Evolutionary conservation across 2,113 vertebrate genomes (phyloP).

Genomic region (Ciconia maguari): DNA sequence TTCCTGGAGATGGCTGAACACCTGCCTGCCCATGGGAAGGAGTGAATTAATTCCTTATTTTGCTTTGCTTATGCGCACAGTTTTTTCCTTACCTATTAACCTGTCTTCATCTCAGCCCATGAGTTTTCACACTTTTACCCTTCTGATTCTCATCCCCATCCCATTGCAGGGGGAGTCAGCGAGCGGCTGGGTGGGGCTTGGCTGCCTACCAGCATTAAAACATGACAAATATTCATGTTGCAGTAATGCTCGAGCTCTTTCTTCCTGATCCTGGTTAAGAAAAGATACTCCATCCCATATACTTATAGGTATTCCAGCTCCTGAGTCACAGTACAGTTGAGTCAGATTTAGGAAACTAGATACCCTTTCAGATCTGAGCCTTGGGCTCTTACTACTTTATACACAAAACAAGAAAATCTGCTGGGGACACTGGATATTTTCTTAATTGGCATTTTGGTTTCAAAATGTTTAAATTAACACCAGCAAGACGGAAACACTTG

Average conservation of each 20-base stretch:
- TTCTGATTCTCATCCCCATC: not conserved
- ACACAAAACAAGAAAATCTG: not conserved
- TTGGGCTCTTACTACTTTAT: not conserved
- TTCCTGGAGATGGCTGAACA: not conserved
- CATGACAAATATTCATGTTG: not conserved
- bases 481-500: not conserved
- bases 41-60: not conserved
- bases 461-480: not conserved
- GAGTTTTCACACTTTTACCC: not conserved
- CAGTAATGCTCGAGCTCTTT: not conserved
- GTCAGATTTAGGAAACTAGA: not conserved
- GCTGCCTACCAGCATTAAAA: not conserved
- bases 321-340: not conserved
- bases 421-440: not conserved
- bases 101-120: not conserved
- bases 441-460: not conserved
- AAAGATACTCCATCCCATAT: not conserved
- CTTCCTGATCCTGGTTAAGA: not conserved
- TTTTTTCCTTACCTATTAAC: not conserved
- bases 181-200: not conserved
- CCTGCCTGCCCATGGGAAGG: not conserved
- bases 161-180: accelerated
- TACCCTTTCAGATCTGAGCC: not conserved
- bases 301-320: not conserved
- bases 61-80: not conserved